Percentiles rank a stretch among this genome's conserved stretches.
phyloP scores from a whole-genome alignment of 2,888 invertebrate species.

The Ceriagrion tenellum region DNA sequence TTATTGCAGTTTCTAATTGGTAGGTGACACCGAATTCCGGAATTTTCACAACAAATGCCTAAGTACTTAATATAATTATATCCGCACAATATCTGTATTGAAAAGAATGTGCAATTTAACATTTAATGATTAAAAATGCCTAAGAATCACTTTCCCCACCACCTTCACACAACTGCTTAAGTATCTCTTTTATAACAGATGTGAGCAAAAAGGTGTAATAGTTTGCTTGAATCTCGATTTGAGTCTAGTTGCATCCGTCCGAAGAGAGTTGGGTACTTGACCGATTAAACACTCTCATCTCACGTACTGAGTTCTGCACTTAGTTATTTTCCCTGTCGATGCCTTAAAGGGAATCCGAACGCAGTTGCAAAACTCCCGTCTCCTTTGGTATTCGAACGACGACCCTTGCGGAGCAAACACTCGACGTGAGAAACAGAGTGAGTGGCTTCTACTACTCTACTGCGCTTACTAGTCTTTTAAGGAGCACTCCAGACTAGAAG shows the following conservation, averaged over 20 bases:
- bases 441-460: not conserved
- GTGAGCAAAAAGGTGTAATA: not conserved
- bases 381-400: not conserved
- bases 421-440: not conserved
- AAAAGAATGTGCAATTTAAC: too few species aligned
- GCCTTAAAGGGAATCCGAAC: not conserved
- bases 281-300: not conserved
- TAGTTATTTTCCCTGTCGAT: not conserved
- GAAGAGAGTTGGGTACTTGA: not conserved
- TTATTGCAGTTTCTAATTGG: too few species aligned
- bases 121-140: too few species aligned
- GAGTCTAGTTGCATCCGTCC: not conserved
- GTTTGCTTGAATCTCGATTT: not conserved
- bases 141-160: too few species aligned
- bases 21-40: too few species aligned
- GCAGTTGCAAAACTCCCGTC: not conserved
- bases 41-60: too few species aligned
- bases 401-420: not conserved
- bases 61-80: too few species aligned
- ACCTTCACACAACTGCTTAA: too few species aligned
- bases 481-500: not conserved
- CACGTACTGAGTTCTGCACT: slow-evolving; percentile 22
- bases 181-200: not conserved
- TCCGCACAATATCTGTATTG: too few species aligned
- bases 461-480: not conserved